Conservation (phyloP, 2,888 invertebrate species). For the Cantharis rustica region DNA sequence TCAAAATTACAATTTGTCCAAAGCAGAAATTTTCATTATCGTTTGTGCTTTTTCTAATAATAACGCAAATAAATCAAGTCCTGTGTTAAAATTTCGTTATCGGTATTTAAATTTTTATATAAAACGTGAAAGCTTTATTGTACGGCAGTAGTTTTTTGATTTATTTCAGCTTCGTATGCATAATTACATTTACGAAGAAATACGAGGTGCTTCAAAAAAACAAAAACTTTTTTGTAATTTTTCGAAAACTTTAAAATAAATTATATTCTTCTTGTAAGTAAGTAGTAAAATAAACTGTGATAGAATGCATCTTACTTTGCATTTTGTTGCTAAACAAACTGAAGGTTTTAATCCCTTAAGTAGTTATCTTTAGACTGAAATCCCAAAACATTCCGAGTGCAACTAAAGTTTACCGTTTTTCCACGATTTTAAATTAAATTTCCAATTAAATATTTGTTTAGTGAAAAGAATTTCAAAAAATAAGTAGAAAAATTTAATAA, state of each 20-base stretch:
- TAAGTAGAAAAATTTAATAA: constrained; percentile 17
- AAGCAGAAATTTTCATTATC: not conserved
- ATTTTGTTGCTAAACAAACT: constrained; percentile 11
- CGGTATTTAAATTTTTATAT: not conserved
- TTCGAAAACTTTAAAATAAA: not conserved
- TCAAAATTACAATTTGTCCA: not conserved
- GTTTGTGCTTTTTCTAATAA: not conserved
- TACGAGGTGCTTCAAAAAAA: not conserved
- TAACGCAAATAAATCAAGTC: not conserved
- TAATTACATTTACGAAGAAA: not conserved
- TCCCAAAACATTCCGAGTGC: not conserved
- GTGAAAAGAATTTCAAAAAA: constrained; percentile 1
- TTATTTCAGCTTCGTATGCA: not conserved
- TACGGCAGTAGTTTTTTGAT: not conserved
- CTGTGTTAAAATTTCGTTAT: not conserved
- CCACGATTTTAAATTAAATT: not conserved
- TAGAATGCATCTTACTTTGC: constrained; percentile 5
- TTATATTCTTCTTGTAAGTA: not conserved
- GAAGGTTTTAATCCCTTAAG: constrained; percentile 13
- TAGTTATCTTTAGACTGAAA: constrained; percentile 5
- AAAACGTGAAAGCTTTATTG: not conserved
- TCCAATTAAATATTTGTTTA: not conserved
- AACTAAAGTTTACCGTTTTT: not conserved
- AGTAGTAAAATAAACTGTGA: not conserved
- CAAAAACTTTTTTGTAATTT: not conserved